phyloP scores from a whole-genome alignment of 2,888 invertebrate genomes.

The Polydrusus tereticollis region DNA sequence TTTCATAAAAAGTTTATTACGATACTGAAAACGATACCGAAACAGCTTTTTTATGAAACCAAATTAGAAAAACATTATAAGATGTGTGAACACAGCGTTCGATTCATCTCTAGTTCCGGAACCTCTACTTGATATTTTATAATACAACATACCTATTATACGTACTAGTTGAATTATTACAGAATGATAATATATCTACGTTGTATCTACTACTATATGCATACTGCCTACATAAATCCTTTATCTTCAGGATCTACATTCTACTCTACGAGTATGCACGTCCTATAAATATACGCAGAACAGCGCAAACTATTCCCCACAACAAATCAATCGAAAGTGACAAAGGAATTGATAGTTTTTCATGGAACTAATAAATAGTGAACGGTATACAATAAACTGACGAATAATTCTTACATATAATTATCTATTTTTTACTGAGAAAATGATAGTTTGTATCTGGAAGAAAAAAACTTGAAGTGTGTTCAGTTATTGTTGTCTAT shows the following conservation, averaged over 20 bases:
- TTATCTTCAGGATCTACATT: not conserved
- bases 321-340: not conserved
- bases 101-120: too few species aligned
- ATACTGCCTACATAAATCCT: too few species aligned
- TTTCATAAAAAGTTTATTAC: too few species aligned
- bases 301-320: not conserved
- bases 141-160: too few species aligned
- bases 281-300: not conserved
- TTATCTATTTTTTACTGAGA: not conserved
- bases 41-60: too few species aligned
- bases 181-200: too few species aligned
- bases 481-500: not conserved
- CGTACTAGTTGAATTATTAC: too few species aligned
- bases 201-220: too few species aligned
- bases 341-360: not conserved
- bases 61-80: too few species aligned
- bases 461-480: not conserved
- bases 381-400: not conserved
- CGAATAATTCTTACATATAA: not conserved
- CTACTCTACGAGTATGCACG: not conserved
- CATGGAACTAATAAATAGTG: not conserved
- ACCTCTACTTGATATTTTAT: too few species aligned
- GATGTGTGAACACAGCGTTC: too few species aligned
- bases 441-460: not conserved
- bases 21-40: too few species aligned